Percentiles rank a stretch among this genome's conserved stretches.
phyloP scores from a whole-genome alignment of 2,888 invertebrate genomes.

The Himalopsyche anomala region DNA sequence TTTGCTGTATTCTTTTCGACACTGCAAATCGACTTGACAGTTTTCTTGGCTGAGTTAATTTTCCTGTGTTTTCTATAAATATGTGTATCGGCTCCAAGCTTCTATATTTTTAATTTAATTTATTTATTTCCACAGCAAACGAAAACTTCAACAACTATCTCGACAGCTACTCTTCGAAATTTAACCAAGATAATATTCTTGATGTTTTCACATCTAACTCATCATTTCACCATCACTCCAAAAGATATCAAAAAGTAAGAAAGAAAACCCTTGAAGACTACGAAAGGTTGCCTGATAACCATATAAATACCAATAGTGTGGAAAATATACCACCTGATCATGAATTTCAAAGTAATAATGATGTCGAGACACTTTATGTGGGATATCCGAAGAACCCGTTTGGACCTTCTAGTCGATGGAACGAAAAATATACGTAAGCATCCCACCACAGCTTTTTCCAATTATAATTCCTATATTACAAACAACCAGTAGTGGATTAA shows the following conservation, averaged over 20 bases:
- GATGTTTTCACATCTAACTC: not conserved
- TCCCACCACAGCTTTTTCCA: not conserved
- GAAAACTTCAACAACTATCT: slow-evolving; percentile 6
- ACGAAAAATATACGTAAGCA: slow-evolving; percentile 49
- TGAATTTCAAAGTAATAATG: not conserved
- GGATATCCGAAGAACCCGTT: slow-evolving; percentile 62
- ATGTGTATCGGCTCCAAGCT: no score
- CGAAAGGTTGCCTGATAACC: not conserved
- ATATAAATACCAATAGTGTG: not conserved
- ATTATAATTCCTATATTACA: no score
- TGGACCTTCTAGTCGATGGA: slow-evolving; percentile 60
- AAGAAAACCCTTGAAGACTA: slow-evolving; percentile 45
- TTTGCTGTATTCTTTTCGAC: no score
- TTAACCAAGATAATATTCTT: not conserved
- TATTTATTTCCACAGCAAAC: not conserved
- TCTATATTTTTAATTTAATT: not conserved
- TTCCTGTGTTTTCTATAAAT: no score
- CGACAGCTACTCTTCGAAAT: not conserved
- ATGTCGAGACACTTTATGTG: slow-evolving; percentile 50
- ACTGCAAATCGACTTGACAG: no score
- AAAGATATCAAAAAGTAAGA: slow-evolving; percentile 50
- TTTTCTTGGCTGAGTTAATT: no score
- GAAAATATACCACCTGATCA: not conserved
- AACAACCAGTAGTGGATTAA: no score
- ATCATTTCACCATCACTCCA: not conserved